Conservation (phyloP, 2,888 invertebrate genomes). For the Alloplasta piceator region DNA sequence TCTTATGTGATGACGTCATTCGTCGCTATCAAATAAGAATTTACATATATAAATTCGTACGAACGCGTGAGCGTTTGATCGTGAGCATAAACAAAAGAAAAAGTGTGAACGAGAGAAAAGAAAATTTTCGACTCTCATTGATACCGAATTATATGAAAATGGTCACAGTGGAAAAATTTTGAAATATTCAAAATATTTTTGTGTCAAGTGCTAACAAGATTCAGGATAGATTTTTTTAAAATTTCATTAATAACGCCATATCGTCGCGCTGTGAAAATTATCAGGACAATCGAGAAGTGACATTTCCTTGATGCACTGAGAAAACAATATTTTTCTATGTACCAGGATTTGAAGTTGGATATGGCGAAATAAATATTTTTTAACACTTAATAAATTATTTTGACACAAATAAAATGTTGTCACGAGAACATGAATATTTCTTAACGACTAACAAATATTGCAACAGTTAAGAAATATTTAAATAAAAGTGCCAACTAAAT, state of each 20-base stretch:
- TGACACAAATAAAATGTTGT: no score
- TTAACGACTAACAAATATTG: no score
- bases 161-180: neutral
- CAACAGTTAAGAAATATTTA: no score
- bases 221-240: no score
- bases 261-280: neutral
- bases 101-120: neutral
- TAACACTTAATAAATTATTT: no score
- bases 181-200: neutral
- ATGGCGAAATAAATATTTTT: no score
- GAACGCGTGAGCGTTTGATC: neutral
- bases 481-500: no score
- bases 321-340: no score
- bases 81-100: neutral
- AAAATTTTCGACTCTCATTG: neutral
- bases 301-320: neutral
- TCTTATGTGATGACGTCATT: neutral
- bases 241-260: neutral
- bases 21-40: neutral
- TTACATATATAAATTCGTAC: neutral
- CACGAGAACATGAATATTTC: no score
- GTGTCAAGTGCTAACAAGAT: neutral
- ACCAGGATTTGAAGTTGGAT: no score
- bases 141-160: neutral
- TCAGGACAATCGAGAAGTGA: neutral